Evolutionary conservation across 2,797 vertebrate species (phyloP), one percentile per base, ranked within the genome.

Genomic region (Pseudopleuronectes americanus): DNA sequence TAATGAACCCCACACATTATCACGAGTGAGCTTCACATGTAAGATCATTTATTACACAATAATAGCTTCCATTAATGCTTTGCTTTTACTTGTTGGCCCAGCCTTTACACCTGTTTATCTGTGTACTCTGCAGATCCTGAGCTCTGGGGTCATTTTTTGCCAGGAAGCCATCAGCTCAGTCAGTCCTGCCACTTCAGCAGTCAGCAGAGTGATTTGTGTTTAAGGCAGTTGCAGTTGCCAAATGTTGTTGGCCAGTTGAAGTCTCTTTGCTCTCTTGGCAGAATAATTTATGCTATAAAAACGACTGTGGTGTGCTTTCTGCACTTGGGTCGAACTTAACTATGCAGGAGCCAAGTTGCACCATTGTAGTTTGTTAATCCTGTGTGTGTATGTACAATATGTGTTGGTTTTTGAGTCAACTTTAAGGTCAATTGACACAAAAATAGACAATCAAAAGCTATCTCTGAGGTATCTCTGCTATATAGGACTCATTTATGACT

Each of bases 211-310:
- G 38, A 63, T 56, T 63, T 68, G 22, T 71, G 62, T 22, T 58
- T 28, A n/a, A 28, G 33, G 22, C 17, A 36, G 57, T 38, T 53
- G 26, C 6, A 24, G 60, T 47, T 63, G 65, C 65, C 57, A 61
- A 68, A 28, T 19, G 55, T 41, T 59, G 22, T 61, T 53, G 58
- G 75, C 28, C 28, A 7, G 31, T 48, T 48, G 8, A 58, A 51
- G 31, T 21, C 26, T 8, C 31, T 69, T 51, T 24, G 55, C 51
- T 36, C 41, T n/a, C 48, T 28, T 68, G 59, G 64, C 76, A n/a
- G 23, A n/a, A 8, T 33, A 23, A 26, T 45, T 22, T 23, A 10
- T 52, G 49, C 24, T 26, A 21, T 57, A 57, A 53, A 49, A 49
- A 54, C 23, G 53, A 3, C 41, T 51, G 28, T 26, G 23, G 33